Percentiles rank a stretch among this genome's conserved stretches.
Conservation (phyloP, 2,113 vertebrate species). For the Melospiza melodia region DNA sequence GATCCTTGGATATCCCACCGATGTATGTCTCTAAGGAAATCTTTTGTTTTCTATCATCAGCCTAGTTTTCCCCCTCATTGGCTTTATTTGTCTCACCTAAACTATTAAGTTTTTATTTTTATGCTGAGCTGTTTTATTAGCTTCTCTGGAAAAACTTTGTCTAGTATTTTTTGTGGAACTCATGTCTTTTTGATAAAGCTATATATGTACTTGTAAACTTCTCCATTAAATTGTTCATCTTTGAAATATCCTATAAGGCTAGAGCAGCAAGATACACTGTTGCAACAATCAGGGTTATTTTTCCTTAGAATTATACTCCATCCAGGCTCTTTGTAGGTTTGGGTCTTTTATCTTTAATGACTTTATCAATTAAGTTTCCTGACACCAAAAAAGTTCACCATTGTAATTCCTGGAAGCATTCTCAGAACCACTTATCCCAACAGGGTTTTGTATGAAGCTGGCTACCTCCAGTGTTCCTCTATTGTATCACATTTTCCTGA, state of each 20-base stretch:
- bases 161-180: background rate
- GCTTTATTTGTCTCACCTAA: background rate
- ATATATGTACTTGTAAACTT: background rate
- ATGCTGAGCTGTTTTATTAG: background rate
- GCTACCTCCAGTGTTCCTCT: background rate
- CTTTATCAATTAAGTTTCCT: background rate
- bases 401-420: conserved; percentile 25
- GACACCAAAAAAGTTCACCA: background rate
- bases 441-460: background rate
- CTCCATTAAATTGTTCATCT: background rate
- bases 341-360: background rate
- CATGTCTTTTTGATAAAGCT: background rate
- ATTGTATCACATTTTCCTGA: conserved; percentile 23
- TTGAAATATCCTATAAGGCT: background rate
- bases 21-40: background rate
- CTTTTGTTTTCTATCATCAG: background rate
- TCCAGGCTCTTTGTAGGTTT: background rate
- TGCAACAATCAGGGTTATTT: background rate
- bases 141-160: background rate
- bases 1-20: background rate
- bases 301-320: background rate
- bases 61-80: background rate
- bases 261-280: background rate
- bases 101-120: background rate
- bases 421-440: background rate